These are phyloP conservation scores for Dasysyrphus tricinctus DNA, from an alignment of 2,888 invertebrate genomes.

Conservation along the genomic window DNA sequence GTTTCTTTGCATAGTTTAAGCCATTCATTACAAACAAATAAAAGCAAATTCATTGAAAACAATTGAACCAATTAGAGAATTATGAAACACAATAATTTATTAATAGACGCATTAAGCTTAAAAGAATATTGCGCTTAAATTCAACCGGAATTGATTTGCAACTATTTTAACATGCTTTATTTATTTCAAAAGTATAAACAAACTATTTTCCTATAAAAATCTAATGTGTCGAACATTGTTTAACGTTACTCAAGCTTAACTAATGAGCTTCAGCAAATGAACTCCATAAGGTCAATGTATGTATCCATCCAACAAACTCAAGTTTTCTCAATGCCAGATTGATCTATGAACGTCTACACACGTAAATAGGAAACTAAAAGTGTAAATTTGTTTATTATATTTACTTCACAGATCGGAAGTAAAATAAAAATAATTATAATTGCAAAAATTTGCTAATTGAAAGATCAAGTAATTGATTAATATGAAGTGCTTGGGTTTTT, in stretches of 20 bases:
- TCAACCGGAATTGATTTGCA: neutral
- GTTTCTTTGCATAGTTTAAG: too few species aligned
- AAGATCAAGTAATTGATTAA: constrained; percentile 8
- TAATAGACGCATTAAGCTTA: too few species aligned
- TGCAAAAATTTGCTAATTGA: constrained; percentile 5
- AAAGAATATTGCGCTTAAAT: neutral
- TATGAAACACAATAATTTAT: too few species aligned
- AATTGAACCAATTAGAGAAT: too few species aligned
- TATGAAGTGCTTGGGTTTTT: neutral
- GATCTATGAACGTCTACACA: neutral
- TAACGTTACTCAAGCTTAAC: constrained; percentile 7
- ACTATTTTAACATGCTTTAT: neutral
- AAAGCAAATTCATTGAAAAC: too few species aligned
- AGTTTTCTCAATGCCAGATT: constrained; percentile 41
- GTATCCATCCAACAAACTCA: neutral
- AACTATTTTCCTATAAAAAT: neutral
- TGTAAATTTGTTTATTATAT: constrained; percentile 28
- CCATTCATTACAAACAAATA: too few species aligned
- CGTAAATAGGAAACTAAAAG: constrained; percentile 49
- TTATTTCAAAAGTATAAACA: neutral
- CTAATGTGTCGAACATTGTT: neutral
- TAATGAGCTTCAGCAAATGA: constrained; percentile 22
- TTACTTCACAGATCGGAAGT: constrained; percentile 11
- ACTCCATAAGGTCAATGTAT: constrained; percentile 29
- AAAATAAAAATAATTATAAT: constrained; percentile 6